Conservation (phyloP, 2,797 vertebrate species). For the Schizopygopsis pylzovi region DNA sequence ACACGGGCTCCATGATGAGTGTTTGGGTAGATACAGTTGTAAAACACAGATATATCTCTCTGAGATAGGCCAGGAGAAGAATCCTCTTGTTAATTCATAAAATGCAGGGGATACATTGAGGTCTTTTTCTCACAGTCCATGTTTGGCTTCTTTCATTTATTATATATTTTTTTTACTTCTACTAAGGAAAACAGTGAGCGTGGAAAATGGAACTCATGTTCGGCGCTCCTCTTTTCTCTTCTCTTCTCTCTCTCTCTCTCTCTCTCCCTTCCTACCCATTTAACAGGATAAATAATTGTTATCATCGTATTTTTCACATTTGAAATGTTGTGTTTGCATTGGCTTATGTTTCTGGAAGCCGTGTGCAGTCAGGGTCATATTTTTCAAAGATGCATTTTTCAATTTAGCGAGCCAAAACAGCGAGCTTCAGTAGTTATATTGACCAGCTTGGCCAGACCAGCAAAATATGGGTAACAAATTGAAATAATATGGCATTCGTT, state of each 20-base stretch:
- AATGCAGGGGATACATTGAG: constrained; percentile 49
- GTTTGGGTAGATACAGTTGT: constrained; percentile 49
- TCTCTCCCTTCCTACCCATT: constrained; percentile 48
- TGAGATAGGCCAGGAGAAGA: constrained; percentile 41
- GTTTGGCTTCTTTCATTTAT: constrained; percentile 9
- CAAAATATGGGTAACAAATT: constrained; percentile 75
- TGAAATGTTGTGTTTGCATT: constrained; percentile 79
- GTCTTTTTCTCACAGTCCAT: constrained; percentile 58
- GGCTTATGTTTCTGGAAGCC: constrained; percentile 78
- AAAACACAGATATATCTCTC: constrained; percentile 50
- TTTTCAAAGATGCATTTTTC: constrained; percentile 79
- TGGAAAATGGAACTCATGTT: constrained; percentile 42
- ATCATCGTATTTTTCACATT: constrained; percentile 65
- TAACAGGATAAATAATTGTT: constrained; percentile 65
- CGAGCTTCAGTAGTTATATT: constrained; percentile 79
- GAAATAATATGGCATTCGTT: constrained; percentile 76
- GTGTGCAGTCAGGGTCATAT: constrained; percentile 68
- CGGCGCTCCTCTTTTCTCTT: constrained; percentile 51
- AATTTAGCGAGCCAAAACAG: constrained; percentile 77
- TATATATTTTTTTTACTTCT: constrained; percentile 26
- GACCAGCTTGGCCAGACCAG: constrained; percentile 72
- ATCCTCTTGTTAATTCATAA: constrained; percentile 57
- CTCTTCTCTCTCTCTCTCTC: constrained; percentile 19
- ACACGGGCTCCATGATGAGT: neutral
- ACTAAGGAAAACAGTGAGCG: constrained; percentile 54